Evolutionary conservation across 1,140 invertebrate genomes (phyloP), one percentile per base, ranked within the genome.

Genomic region (Medauroidea extradentata): DNA sequence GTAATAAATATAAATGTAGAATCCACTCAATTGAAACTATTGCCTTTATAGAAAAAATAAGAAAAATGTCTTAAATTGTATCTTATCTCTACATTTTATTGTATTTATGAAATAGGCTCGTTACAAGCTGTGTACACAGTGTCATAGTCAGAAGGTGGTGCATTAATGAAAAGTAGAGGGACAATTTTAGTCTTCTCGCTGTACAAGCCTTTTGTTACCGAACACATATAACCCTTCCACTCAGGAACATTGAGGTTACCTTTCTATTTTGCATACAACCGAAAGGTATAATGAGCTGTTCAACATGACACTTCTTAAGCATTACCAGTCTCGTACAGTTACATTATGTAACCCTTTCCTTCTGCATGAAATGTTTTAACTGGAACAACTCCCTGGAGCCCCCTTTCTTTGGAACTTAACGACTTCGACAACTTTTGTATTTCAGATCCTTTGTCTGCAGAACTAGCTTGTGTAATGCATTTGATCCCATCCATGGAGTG

Each of bases 401-500:
- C 44, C 3, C 5, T 25, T 25, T 46, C n/a, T 46, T 46, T 19
- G 18, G 18, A 46, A 46, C 44, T 21, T 46, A 13, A 13, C 44
- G 3, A 5, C 9, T 25, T 46, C 13, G 44, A 7, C 13, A 46
- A 46, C 44, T 46, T 46, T 5, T 5, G 18, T 46, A 46, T 21
- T 21, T 25, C 18, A 46, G 18, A 21, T 21, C 18, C 44, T 21
- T 25, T 46, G 18, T 46, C n/a, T 5, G 44, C 18, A 46, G 29
- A 34, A 34, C 29, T 34, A 5, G 44, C 18, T 25, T 54, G 60
- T 25, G 66, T 67, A n/a, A 64, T 49, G 54, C 53, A 62, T 21
- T 25, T 14, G 19, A 67, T 67, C 9, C 66, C 64, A 21, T 63
- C 69, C 69, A 71, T 71, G n/a, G 25, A 38, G 57, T 71, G 69